A percentile compares a stretch with the other conserved stretches of the same genome.
These are phyloP conservation scores for Panagrolaimus sp. DNA, from an alignment of 1,140 invertebrate species.

Conservation along the genomic window DNA sequence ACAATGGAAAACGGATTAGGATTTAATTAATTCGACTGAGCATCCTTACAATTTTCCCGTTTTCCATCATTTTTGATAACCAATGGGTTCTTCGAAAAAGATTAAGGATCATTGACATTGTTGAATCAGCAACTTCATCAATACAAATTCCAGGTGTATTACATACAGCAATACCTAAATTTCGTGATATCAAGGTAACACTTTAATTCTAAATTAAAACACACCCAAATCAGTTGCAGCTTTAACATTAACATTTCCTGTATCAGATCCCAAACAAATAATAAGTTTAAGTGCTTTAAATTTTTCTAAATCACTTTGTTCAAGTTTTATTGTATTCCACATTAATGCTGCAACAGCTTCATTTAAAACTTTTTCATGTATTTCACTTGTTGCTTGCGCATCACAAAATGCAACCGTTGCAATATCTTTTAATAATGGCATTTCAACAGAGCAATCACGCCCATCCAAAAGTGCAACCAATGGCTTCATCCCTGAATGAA, in stretches of 20 bases:
- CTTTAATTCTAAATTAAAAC: neutral
- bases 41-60: neutral
- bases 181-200: slow-evolving; percentile 13
- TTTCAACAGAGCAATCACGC: slow-evolving; percentile 96
- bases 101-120: slow-evolving; percentile 93
- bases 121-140: slow-evolving; percentile 99
- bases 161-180: slow-evolving; percentile 87
- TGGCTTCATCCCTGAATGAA: slow-evolving; percentile 67
- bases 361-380: slow-evolving; percentile 98
- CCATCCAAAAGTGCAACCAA: slow-evolving; percentile 95
- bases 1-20: too few relatives aligned
- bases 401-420: slow-evolving; percentile 99
- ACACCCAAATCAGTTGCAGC: slow-evolving; percentile 65
- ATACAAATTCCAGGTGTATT: slow-evolving; percentile 98
- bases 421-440: slow-evolving; percentile 99
- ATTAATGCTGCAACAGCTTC: slow-evolving; percentile 97
- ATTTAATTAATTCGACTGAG: too few relatives aligned
- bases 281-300: slow-evolving; percentile 98
- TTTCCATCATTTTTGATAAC: slow-evolving; percentile 54
- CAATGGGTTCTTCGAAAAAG: slow-evolving; percentile 96
- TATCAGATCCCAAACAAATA: slow-evolving; percentile 92
- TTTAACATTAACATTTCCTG: slow-evolving; percentile 98
- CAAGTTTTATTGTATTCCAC: slow-evolving; percentile 99
- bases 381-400: slow-evolving; percentile 96
- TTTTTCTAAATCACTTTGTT: slow-evolving; percentile 97